Evolutionary conservation across 2,113 vertebrate genomes (phyloP), one percentile per base, ranked within the genome.

Genomic region (Dasyornis broadbenti): DNA sequence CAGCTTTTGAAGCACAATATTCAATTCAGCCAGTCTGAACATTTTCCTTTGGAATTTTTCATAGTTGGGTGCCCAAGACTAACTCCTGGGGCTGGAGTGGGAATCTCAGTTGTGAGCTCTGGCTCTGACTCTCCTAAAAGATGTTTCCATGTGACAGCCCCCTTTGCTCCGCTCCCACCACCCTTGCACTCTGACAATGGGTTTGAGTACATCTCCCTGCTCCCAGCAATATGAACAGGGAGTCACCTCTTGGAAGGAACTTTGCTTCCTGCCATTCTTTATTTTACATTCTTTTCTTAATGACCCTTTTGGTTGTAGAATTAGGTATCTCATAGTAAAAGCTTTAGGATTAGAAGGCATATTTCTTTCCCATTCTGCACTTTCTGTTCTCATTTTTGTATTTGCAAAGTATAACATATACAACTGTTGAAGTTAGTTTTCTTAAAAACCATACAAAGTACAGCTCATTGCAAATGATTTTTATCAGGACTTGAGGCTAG

Each of bases 151-250:
- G 20, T 13, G 47, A 21, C 27, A 0, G 0, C 13, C 9, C 28
- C 35, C 30, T 60, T 57, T 33, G 20, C 39, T 90, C 7, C 0
- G 0, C 12, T 54, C 33, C 42, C 3, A 4, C 22, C 27, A 8
- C 4, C 21, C 1, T 0, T 13, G 23, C 0, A 0, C 40, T 35
- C 40, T 11, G 11, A 16, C 49, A 5, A 1, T 5, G 60, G n/a
- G 2, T 92, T 73, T 53, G 33, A 21, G 54, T 31, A 9, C 15
- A 28, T 60, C 23, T 56, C 47, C 24, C 59, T n/a, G 15, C 35
- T 64, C 27, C 18, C 40, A 45, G 44, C 13, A 61, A 20, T 8
- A 1, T 9, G n/a, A 33, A 18, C 2, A 5, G 10, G n/a, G 23
- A 22, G 14, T 11, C 33, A 28, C 5, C 27, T 45, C 60, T 7